phyloP scores from a whole-genome alignment of 2,113 vertebrate genomes.

The Bubo scandiacus region DNA sequence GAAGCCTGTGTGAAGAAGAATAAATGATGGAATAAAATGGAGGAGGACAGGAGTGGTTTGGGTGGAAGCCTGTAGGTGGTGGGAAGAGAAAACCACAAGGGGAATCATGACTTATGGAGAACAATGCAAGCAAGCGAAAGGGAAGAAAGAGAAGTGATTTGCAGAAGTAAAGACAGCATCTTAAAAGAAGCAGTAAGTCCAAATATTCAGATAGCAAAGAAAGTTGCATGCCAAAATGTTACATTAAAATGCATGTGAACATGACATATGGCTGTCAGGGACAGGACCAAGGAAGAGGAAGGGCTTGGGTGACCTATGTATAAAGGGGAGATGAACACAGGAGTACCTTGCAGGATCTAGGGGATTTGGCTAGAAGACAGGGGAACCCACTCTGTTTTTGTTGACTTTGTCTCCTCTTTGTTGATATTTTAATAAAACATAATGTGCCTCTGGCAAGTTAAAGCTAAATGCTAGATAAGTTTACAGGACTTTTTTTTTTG shows the following conservation, averaged over 20 bases:
- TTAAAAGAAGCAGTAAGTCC: background rate
- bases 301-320: background rate
- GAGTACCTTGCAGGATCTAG: background rate
- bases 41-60: background rate
- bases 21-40: background rate
- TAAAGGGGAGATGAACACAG: background rate
- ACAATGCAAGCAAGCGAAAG: background rate
- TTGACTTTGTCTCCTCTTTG: constrained; percentile 45
- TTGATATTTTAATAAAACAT: constrained; percentile 65
- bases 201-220: background rate
- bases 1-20: background rate
- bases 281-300: background rate
- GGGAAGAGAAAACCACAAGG: background rate
- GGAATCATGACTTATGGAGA: background rate
- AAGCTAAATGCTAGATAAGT: constrained; percentile 55
- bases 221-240: background rate
- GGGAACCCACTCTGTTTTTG: constrained; percentile 28
- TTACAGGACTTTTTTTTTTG: constrained; percentile 34
- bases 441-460: constrained; percentile 50
- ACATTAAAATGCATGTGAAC: background rate
- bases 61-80: background rate
- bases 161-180: background rate
- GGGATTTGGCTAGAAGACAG: background rate
- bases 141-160: background rate
- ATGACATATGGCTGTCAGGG: background rate